Conservation (phyloP, 2,797 vertebrate species). For the Simalia tracyae region DNA sequence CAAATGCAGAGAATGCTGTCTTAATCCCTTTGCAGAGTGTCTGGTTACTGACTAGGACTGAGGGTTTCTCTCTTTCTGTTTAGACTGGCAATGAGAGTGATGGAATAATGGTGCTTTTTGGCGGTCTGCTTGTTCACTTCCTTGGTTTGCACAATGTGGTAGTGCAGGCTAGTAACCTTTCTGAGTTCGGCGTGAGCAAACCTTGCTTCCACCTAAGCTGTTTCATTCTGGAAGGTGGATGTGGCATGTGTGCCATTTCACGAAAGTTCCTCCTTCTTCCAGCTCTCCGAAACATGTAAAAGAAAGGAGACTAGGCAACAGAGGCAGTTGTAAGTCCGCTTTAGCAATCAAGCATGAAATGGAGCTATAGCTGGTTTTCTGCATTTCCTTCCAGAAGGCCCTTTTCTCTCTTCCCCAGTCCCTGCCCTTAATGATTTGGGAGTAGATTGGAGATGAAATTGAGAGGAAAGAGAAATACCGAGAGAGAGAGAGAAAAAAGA, state of each 20-base stretch:
- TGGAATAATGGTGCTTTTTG: neutral
- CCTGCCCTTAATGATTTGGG: conserved; percentile 48
- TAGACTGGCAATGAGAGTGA: neutral
- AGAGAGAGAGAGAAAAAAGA: conserved; percentile 47
- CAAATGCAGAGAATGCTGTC: neutral
- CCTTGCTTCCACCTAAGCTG: neutral
- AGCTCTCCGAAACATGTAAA: conserved; percentile 27
- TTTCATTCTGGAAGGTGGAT: neutral
- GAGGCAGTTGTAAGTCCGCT: conserved; percentile 57
- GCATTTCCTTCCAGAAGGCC: conserved; percentile 59
- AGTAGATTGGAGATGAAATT: conserved; percentile 66
- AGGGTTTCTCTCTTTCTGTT: neutral
- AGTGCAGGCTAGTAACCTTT: neutral
- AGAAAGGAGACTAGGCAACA: conserved; percentile 23
- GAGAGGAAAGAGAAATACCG: conserved; percentile 55
- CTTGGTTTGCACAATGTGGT: conserved; percentile 48
- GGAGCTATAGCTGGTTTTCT: conserved; percentile 71
- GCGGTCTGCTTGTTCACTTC: conserved; percentile 1
- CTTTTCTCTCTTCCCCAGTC: conserved; percentile 38
- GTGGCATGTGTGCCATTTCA: neutral
- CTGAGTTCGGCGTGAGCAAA: neutral
- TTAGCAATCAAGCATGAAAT: conserved; percentile 60
- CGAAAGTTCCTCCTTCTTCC: conserved; percentile 24
- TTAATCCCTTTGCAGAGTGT: neutral
- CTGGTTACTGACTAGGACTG: neutral